Evolutionary conservation across 2,888 invertebrate species (phyloP).

Genomic region (Brachyptera risi): DNA sequence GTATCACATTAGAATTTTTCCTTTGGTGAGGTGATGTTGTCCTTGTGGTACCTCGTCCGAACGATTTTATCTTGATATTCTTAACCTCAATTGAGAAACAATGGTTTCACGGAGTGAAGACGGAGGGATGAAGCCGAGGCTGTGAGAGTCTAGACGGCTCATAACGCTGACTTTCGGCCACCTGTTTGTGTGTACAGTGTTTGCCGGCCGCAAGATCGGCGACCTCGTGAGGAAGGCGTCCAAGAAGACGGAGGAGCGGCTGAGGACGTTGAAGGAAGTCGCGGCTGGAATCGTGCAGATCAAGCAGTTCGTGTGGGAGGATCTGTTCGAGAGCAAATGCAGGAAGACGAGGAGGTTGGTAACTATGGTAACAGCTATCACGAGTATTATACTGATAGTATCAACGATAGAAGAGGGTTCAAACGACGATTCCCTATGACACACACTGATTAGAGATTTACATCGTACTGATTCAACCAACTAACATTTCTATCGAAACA

Average conservation of each 20-base stretch:
- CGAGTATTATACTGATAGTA: neutral
- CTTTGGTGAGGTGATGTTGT: too few species aligned
- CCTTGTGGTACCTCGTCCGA: too few species aligned
- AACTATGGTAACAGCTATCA: neutral
- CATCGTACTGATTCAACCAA: too few species aligned
- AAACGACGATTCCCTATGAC: too few species aligned
- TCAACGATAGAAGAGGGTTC: neutral
- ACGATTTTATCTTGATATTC: too few species aligned
- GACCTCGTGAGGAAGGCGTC: slow-evolving; percentile 6
- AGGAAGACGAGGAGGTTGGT: slow-evolving; percentile 20
- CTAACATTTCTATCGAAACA: too few species aligned
- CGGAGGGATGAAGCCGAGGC: too few species aligned
- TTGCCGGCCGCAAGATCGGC: slow-evolving; percentile 17
- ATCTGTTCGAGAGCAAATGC: slow-evolving; percentile 14
- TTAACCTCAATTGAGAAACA: too few species aligned
- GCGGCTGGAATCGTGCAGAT: slow-evolving; percentile 27
- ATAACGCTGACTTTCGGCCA: neutral
- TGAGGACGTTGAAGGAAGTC: slow-evolving; percentile 18
- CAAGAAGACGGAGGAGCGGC: slow-evolving; percentile 4
- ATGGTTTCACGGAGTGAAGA: too few species aligned
- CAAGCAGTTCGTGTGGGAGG: slow-evolving; percentile 26
- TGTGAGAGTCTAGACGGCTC: too few species aligned
- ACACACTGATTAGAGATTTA: too few species aligned
- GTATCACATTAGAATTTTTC: too few species aligned
- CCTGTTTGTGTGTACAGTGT: neutral